Evolutionary conservation across 2,113 vertebrate species (phyloP), one percentile per base, ranked within the genome.

Genomic region (Nothobranchius furzeri): DNA sequence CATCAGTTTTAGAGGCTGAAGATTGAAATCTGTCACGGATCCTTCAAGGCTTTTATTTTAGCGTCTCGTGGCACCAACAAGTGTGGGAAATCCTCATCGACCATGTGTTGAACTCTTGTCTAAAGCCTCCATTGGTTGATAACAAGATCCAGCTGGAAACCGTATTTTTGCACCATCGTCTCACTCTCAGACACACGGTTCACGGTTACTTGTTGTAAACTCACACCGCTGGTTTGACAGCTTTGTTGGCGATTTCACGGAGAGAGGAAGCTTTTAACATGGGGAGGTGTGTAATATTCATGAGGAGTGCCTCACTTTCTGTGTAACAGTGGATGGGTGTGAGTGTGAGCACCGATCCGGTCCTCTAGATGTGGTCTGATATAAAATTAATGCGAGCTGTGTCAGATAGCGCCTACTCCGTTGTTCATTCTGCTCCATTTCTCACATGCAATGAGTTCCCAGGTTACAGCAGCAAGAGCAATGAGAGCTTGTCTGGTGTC

Each of bases 251-350:
- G 7, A 65, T 77, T 82, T 79, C 69, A 68, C 12, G 9, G 60
- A 68, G 74, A 74, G 43, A 78, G 70, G 58, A 82, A 77, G 85
- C 85, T 88, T 87, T 90, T 82, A 88, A 78, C 83, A 76, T 69
- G 40, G 65, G 73, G 75, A 83, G 14, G 68, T 74, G 82, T 90
- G 76, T 78, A 90, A 90, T 88, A 90, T 90, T 90, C 80, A 90
- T 90, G 81, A 87, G 83, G 58, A 75, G 59, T 55, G 87, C 80
- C 81, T 75, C 72, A 72, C 80, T 86, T 82, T 70, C 71, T 40
- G 67, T 74, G 68, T 61, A 57, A 81, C 68, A 81, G 79, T 76
- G 47, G 73, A 58, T 4, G 61, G 80, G 64, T 25, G 60, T 61
- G 75, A 83, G 86, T 15, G 43, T 59, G 85, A 77, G 81, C 76